phyloP scores from a whole-genome alignment of 2,113 vertebrate species.

The Dendrocopos noguchii region DNA sequence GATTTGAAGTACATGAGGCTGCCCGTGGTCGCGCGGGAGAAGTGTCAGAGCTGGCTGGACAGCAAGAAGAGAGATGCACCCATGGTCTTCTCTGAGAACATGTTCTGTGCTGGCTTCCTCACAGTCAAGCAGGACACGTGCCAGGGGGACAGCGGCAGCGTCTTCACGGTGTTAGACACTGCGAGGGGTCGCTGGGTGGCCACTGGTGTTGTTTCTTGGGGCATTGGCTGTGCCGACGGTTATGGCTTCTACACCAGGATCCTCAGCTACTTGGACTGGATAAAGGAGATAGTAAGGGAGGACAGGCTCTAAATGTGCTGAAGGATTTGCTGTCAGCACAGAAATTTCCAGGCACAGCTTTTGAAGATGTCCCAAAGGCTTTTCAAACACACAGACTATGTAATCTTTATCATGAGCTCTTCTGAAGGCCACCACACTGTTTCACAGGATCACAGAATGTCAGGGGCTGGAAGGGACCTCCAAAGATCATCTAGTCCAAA shows the following conservation, averaged over 20 bases:
- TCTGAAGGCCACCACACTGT: not conserved
- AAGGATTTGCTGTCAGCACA: not conserved
- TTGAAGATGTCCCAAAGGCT: not conserved
- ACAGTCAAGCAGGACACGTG: slow-evolving; percentile 67
- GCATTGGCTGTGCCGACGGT: slow-evolving; percentile 71
- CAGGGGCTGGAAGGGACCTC: no score
- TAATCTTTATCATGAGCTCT: not conserved
- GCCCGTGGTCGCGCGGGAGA: slow-evolving; percentile 15
- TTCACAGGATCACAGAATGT: no score
- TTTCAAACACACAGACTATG: not conserved
- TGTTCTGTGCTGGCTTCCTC: slow-evolving; percentile 81
- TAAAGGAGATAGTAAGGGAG: slow-evolving; percentile 67
- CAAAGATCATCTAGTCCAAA: no score
- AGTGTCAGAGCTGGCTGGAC: slow-evolving; percentile 61
- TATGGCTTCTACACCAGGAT: slow-evolving; percentile 84
- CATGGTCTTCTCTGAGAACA: slow-evolving; percentile 75
- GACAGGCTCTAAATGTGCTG: not conserved
- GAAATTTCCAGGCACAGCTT: not conserved
- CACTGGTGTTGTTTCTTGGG: slow-evolving; percentile 83
- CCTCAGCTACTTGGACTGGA: slow-evolving; percentile 80
- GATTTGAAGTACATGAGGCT: slow-evolving; percentile 75
- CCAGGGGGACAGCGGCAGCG: slow-evolving; percentile 80
- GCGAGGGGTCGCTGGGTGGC: slow-evolving; percentile 67
- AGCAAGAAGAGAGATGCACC: not conserved
- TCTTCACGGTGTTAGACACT: slow-evolving; percentile 47